phyloP scores from a whole-genome alignment of 1,140 invertebrate species.

The Ptiloglossa arizonensis region DNA sequence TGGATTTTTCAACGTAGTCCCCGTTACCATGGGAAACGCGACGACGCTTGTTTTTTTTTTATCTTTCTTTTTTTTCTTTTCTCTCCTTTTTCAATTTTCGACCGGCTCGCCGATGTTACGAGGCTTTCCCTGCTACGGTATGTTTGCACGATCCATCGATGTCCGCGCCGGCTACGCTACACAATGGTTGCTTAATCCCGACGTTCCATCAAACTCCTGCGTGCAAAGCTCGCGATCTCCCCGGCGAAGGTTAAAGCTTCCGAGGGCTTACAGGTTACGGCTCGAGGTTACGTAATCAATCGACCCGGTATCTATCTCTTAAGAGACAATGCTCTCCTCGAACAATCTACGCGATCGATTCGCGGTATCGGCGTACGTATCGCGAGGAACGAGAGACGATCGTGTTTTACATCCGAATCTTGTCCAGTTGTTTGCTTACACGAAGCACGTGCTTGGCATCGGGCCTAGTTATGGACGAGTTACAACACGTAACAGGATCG shows the following conservation, averaged over 20 bases:
- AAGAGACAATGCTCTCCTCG: slow-evolving; percentile 14
- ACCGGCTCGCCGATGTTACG: not conserved
- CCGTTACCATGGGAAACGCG: too few relatives aligned
- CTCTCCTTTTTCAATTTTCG: too few relatives aligned
- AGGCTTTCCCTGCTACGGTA: not conserved
- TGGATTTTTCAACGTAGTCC: too few relatives aligned
- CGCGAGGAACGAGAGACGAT: not conserved
- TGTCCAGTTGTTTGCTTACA: not conserved
- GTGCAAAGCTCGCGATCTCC: slow-evolving; percentile 26
- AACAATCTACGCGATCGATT: not conserved
- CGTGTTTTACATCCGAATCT: slow-evolving; percentile 2
- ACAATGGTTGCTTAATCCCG: slow-evolving; percentile 24
- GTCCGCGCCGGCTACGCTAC: slow-evolving; percentile 9
- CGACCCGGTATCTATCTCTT: not conserved
- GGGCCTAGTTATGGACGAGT: not conserved
- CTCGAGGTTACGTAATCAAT: slow-evolving; percentile 18
- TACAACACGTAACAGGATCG: not conserved
- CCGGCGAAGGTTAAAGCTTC: slow-evolving; percentile 7
- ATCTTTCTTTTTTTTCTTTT: too few relatives aligned
- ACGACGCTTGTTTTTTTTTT: too few relatives aligned
- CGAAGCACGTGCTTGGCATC: not conserved
- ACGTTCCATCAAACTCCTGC: slow-evolving; percentile 30
- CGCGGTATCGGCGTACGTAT: not conserved
- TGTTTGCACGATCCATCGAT: slow-evolving; percentile 15
- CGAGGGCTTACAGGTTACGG: slow-evolving; percentile 5